Conservation (phyloP, 2,797 vertebrate species). For the Enteromius fasciolatus region DNA sequence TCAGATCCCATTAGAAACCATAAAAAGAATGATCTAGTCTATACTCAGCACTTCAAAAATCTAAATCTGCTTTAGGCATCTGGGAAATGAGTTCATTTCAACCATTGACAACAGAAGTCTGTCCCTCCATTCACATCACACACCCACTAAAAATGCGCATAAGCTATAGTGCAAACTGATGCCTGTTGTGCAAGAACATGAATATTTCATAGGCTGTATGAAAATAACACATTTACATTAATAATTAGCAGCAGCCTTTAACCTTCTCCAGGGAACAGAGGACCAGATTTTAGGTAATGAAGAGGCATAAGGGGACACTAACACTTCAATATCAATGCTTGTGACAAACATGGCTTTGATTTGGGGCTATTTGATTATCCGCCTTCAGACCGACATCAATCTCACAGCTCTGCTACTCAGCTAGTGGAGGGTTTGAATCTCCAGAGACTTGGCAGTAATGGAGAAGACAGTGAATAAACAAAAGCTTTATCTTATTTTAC, state of each 20-base stretch:
- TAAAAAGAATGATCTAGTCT: not conserved
- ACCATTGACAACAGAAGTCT: slow-evolving; percentile 6
- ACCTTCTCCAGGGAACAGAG: slow-evolving; percentile 52
- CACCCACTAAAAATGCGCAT: slow-evolving; percentile 38
- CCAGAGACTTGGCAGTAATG: slow-evolving; percentile 8
- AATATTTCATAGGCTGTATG: slow-evolving; percentile 69
- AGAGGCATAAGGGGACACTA: slow-evolving; percentile 28
- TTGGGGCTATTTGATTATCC: slow-evolving; percentile 31
- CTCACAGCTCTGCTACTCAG: slow-evolving; percentile 11
- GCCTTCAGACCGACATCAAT: slow-evolving; percentile 37
- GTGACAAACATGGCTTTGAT: slow-evolving; percentile 10
- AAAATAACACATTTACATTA: slow-evolving; percentile 77
- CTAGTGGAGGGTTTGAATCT: slow-evolving; percentile 20
- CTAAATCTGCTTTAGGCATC: not conserved
- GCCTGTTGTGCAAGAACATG: slow-evolving; percentile 64
- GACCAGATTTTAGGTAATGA: slow-evolving; percentile 48
- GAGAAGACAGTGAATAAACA: slow-evolving; percentile 33
- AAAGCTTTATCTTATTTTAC: not conserved
- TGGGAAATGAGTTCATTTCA: slow-evolving; percentile 11
- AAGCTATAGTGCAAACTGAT: slow-evolving; percentile 62
- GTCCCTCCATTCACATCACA: slow-evolving; percentile 6
- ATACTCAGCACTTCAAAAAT: not conserved
- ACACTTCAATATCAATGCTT: slow-evolving; percentile 2
- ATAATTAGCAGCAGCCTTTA: slow-evolving; percentile 63
- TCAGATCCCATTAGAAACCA: slow-evolving; percentile 15